Conservation (phyloP, 2,797 vertebrate genomes). For the Pangasius larnaudii region DNA sequence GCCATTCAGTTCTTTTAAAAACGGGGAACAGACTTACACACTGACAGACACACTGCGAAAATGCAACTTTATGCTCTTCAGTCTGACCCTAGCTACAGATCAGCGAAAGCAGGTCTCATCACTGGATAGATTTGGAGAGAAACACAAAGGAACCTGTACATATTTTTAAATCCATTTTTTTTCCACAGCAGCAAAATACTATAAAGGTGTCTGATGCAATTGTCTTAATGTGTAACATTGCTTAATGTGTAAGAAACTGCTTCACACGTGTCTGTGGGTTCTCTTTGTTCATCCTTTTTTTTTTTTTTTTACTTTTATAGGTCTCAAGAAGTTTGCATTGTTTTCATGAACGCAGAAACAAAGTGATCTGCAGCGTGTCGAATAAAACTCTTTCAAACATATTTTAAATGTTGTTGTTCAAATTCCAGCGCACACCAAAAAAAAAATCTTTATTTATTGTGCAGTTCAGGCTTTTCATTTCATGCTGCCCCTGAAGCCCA, state of each 20-base stretch:
- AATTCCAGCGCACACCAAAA: background rate
- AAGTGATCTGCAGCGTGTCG: background rate
- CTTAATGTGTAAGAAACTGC: no score
- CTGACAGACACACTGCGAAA: background rate
- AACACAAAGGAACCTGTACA: background rate
- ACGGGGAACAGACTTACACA: background rate
- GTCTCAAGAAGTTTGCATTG: background rate
- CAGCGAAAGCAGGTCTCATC: background rate
- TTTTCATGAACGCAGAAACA: background rate
- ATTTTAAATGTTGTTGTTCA: no score
- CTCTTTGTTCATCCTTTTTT: background rate
- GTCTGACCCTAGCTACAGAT: background rate
- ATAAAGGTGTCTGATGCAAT: background rate
- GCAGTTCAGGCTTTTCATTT: background rate
- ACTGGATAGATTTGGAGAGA: background rate
- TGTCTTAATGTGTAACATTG: background rate
- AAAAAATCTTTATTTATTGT: background rate
- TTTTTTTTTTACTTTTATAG: background rate
- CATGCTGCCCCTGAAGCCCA: background rate
- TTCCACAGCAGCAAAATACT: background rate
- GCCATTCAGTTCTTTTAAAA: background rate
- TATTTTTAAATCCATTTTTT: background rate
- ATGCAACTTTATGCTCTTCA: background rate
- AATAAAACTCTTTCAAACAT: background rate
- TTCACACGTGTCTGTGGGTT: background rate